Evolutionary conservation across 2,797 vertebrate species (phyloP).

Genomic region (Tokudaia muenninki): DNA sequence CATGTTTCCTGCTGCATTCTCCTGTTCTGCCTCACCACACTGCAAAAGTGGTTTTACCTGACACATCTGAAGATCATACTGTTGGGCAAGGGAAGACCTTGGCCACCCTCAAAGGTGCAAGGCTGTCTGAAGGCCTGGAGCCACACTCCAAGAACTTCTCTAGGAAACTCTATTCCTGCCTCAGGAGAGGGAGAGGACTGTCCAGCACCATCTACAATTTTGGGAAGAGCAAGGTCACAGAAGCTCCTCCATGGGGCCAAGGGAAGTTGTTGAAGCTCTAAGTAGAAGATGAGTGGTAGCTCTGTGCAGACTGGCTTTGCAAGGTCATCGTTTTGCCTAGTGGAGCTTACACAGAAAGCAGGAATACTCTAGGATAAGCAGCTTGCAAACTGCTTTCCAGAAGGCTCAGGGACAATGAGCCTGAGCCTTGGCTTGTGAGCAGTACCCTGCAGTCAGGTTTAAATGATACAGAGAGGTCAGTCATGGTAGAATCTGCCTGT

Average conservation of each 20-base stretch:
- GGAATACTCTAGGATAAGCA: background rate
- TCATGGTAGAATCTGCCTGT: background rate
- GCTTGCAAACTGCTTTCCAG: background rate
- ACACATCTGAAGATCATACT: background rate
- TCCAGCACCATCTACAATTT: background rate
- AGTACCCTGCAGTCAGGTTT: background rate
- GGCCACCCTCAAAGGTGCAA: background rate
- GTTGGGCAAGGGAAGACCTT: background rate
- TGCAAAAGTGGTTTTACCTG: background rate
- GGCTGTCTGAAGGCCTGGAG: background rate
- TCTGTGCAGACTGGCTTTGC: background rate
- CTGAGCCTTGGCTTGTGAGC: background rate
- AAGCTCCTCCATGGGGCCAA: background rate
- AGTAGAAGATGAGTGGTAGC: background rate
- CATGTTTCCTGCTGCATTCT: background rate
- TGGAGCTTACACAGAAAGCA: background rate
- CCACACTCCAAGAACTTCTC: background rate
- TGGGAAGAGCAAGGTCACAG: background rate
- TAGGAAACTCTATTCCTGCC: background rate
- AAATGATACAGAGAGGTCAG: background rate
- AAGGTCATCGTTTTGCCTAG: background rate
- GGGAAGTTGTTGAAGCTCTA: background rate
- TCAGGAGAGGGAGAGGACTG: background rate
- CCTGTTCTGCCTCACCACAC: background rate
- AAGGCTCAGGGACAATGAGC: background rate